Evolutionary conservation across 2,888 invertebrate genomes (phyloP).

Genomic region (Epistrophella euchroma): DNA sequence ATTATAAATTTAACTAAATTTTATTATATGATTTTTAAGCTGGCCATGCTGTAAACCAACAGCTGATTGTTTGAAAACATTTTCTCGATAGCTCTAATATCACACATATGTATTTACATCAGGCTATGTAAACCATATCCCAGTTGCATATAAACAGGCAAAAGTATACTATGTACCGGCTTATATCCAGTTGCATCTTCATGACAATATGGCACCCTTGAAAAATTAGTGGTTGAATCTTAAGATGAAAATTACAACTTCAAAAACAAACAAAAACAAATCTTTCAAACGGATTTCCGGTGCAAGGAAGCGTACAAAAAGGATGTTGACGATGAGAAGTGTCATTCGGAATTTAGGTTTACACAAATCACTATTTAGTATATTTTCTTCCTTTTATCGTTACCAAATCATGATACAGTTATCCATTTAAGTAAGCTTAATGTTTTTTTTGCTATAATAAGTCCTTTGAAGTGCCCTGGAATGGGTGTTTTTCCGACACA

Average conservation of each 20-base stretch:
- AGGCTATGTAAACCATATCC: background rate
- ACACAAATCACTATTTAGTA: background rate
- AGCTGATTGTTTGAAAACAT: no score
- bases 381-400: background rate
- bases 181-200: slow-evolving; percentile 44
- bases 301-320: slow-evolving; percentile 44
- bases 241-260: background rate
- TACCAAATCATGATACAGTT: slow-evolving; percentile 31
- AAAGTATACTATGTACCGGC: background rate
- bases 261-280: slow-evolving; percentile 51
- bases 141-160: slow-evolving; percentile 4
- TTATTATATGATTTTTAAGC: no score
- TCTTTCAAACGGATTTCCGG: slow-evolving; percentile 72
- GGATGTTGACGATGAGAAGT: slow-evolving; percentile 42
- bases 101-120: no score
- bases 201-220: slow-evolving; percentile 21
- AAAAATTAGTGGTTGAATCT: slow-evolving; percentile 40
- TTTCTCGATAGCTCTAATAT: no score
- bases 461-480: slow-evolving; percentile 65
- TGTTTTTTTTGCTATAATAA: slow-evolving; percentile 8
- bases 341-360: slow-evolving; percentile 27
- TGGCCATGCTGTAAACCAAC: no score
- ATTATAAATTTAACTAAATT: no score
- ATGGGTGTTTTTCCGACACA: slow-evolving; percentile 46
- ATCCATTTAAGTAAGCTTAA: slow-evolving; percentile 19